Conservation (phyloP, 1,140 invertebrate genomes). For the Protaetia brevitarsis region DNA sequence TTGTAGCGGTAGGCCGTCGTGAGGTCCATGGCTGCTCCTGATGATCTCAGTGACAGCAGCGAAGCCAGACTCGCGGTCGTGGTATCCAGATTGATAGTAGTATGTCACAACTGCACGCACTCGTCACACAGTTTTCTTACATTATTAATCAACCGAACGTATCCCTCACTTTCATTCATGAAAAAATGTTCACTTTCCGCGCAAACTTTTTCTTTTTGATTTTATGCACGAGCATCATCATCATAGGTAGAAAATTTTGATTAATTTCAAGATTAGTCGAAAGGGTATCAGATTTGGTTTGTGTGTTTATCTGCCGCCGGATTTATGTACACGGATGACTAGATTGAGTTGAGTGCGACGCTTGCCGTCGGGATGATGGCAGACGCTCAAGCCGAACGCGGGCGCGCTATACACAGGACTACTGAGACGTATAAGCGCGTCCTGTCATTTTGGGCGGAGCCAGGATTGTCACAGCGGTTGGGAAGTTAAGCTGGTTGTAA, state of each 20-base stretch:
- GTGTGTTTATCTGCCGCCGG: background rate
- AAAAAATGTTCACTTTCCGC: background rate
- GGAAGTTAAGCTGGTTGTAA: constrained; percentile 39
- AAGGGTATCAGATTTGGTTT: background rate
- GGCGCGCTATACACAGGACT: constrained; percentile 40
- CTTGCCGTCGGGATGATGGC: constrained; percentile 40
- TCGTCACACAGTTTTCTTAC: background rate
- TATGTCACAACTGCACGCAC: constrained; percentile 18
- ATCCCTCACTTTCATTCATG: background rate
- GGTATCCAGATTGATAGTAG: constrained; percentile 46
- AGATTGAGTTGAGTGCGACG: constrained; percentile 28
- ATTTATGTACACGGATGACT: constrained; percentile 20
- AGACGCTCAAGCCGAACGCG: constrained; percentile 33
- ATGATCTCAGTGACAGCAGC: constrained; percentile 43
- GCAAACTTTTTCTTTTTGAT: background rate
- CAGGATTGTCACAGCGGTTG: constrained; percentile 47
- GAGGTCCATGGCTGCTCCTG: constrained; percentile 69
- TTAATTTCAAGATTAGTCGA: background rate
- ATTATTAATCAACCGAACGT: background rate
- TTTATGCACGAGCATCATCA: background rate
- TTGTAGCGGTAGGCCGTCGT: constrained; percentile 93
- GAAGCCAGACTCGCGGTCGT: constrained; percentile 42
- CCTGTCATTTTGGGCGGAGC: constrained; percentile 42
- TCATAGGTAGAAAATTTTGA: background rate
- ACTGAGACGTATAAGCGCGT: constrained; percentile 40